These are phyloP conservation scores for Spodoptera exigua DNA, from an alignment of 2,888 invertebrate species.

Conservation along the genomic window DNA sequence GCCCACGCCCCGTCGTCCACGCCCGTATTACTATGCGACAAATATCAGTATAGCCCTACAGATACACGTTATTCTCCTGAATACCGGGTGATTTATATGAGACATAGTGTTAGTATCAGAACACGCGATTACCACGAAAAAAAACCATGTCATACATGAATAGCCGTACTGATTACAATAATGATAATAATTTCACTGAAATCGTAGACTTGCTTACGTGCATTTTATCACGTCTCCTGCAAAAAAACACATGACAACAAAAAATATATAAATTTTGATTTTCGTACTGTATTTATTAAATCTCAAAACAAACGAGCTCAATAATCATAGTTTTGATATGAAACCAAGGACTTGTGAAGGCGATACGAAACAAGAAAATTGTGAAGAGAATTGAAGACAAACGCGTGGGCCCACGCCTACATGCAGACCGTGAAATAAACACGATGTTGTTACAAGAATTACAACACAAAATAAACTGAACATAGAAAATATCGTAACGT, in stretches of 20 bases:
- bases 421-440: slow-evolving; percentile 58
- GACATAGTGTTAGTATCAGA: slow-evolving; percentile 16
- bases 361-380: slow-evolving; percentile 59
- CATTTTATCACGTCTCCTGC: slow-evolving; percentile 19
- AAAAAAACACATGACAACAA: slow-evolving; percentile 28
- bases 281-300: slow-evolving; percentile 12
- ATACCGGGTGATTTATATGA: slow-evolving; percentile 38
- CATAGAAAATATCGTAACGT: slow-evolving; percentile 42
- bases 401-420: slow-evolving; percentile 69
- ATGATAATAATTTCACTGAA: slow-evolving; percentile 21
- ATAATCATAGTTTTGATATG: slow-evolving; percentile 35
- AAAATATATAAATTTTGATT: slow-evolving; percentile 6
- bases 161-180: slow-evolving; percentile 23
- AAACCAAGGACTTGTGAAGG: slow-evolving; percentile 57
- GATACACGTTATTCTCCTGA: slow-evolving; percentile 59
- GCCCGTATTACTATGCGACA: slow-evolving; percentile 67
- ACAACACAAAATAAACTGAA: slow-evolving; percentile 49
- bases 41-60: slow-evolving; percentile 62
- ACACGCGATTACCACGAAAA: slow-evolving; percentile 36
- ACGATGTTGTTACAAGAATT: slow-evolving; percentile 50
- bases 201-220: slow-evolving; percentile 29
- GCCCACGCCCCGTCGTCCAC: slow-evolving; percentile 70
- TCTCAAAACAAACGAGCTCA: slow-evolving; percentile 9
- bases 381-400: slow-evolving; percentile 43
- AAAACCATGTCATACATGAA: slow-evolving; percentile 13